Conservation (phyloP, 2,113 vertebrate genomes). For the Gallinago paraguaiae region DNA sequence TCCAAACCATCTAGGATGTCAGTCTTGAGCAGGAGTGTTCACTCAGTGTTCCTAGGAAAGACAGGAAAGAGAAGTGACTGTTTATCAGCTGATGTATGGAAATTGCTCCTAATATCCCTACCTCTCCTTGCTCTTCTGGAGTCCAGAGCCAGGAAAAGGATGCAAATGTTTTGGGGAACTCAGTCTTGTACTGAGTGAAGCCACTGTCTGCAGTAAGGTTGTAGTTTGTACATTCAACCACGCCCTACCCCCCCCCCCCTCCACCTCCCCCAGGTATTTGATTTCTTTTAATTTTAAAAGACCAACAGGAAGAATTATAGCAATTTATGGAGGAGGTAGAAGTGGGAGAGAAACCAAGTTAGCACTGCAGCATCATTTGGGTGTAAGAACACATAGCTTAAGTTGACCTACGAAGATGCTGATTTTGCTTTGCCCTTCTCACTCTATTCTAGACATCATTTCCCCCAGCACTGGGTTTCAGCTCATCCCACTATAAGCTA, state of each 20-base stretch:
- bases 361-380: not conserved
- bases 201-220: not conserved
- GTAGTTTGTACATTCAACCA: not conserved
- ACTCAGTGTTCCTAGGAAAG: not conserved
- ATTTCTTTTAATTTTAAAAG: not conserved
- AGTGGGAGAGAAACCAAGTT: not conserved
- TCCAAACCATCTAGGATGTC: not conserved
- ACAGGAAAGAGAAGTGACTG: not conserved
- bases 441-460: not conserved
- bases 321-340: not conserved
- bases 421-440: not conserved
- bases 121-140: not conserved
- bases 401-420: not conserved
- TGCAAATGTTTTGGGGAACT: not conserved
- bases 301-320: not conserved
- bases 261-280: not conserved
- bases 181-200: rapidly evolving
- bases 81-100: not conserved
- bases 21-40: not conserved
- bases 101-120: not conserved
- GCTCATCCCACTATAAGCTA: not conserved
- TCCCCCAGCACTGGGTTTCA: not conserved
- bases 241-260: rapidly evolving
- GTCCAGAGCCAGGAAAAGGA: not conserved
- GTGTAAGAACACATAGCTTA: not conserved